Evolutionary conservation across 2,797 vertebrate genomes (phyloP).

Genomic region (Sebastes vulpes): DNA sequence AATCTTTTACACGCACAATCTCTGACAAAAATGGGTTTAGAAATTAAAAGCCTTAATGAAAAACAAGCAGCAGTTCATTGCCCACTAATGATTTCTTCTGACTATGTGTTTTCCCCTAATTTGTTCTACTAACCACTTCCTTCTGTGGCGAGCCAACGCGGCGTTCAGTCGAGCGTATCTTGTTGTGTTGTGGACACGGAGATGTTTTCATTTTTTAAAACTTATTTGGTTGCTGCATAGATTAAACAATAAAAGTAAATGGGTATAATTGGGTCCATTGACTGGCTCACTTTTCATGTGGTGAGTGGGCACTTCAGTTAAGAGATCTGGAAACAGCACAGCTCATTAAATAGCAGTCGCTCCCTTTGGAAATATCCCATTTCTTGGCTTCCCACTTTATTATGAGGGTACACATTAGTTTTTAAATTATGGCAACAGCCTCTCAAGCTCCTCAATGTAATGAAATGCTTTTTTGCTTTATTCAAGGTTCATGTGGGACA

Average conservation of each 20-base stretch:
- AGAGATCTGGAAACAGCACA: slow-evolving; percentile 10
- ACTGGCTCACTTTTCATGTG: slow-evolving; percentile 3
- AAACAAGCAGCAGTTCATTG: slow-evolving; percentile 20
- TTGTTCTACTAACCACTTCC: slow-evolving; percentile 13
- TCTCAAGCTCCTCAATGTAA: background rate
- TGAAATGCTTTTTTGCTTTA: background rate
- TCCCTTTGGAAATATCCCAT: slow-evolving; percentile 14
- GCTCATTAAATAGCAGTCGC: slow-evolving; percentile 43
- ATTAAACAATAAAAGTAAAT: slow-evolving; percentile 39
- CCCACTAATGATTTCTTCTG: background rate
- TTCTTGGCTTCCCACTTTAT: slow-evolving; percentile 11
- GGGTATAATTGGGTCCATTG: slow-evolving; percentile 18
- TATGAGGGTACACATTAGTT: slow-evolving; percentile 3
- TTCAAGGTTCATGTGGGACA: background rate
- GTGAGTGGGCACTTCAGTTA: slow-evolving; percentile 19
- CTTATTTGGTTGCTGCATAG: background rate
- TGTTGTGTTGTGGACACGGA: background rate
- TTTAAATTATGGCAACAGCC: background rate
- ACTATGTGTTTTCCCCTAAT: slow-evolving; percentile 11
- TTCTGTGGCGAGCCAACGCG: background rate
- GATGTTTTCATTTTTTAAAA: slow-evolving; percentile 3
- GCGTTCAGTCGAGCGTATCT: background rate
- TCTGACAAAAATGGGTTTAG: background rate
- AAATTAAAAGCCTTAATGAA: slow-evolving; percentile 22
- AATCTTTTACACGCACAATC: slow-evolving; percentile 8